Base-by-base conservation (phyloP, 1,140 invertebrate species). In the Cydia pomonella region DNA sequence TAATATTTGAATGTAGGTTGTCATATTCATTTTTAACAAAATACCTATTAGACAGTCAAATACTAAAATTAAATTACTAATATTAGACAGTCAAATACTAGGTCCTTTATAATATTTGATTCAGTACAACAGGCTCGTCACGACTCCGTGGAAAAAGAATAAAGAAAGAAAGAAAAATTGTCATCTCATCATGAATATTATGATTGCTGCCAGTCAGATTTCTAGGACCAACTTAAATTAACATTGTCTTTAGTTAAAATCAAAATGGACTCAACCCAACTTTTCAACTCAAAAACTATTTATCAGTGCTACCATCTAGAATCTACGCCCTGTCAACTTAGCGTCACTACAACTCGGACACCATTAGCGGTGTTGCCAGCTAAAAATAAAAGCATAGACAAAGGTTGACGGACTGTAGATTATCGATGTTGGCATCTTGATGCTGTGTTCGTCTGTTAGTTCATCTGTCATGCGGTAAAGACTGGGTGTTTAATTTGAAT, bases 391-490 rank as follows among this genome's bases (percentile, higher is more conserved):
- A 50, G 47, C 63, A 78, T 66, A 33, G 29, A 82, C 80, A 87
- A 87, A 84, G 29, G 81, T 78, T 82, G 80, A 87, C 82, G 84
- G 85, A 85, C 85, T 77, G 78, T 73, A 80, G 82, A 85, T 84
- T 85, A 85, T 85, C 85, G 75, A 76, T 64, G 76, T 53, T 33
- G 53, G 73, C 76, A 87, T 87, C 83, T 87, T 87, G 85, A 87
- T 87, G 85, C 84, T 82, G 76, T 79, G 81, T 82, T 84, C 80
- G 77, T 82, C 76, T 79, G 81, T 78, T 64, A 75, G 78, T 80
- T 80, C 83, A 87, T 87, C 83, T 87, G 81, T 87, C 85, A 87
- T 83, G 80, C 64, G 63, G 62, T 66, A 66, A 66, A 29, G 25
- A 59, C n/a, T 2, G 63, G 25, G 27, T 29, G 63, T 66, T 66